These are phyloP conservation scores for Typhlichthys eigenmanni DNA, from an alignment of 2,797 vertebrate species.

Conservation along the genomic window DNA sequence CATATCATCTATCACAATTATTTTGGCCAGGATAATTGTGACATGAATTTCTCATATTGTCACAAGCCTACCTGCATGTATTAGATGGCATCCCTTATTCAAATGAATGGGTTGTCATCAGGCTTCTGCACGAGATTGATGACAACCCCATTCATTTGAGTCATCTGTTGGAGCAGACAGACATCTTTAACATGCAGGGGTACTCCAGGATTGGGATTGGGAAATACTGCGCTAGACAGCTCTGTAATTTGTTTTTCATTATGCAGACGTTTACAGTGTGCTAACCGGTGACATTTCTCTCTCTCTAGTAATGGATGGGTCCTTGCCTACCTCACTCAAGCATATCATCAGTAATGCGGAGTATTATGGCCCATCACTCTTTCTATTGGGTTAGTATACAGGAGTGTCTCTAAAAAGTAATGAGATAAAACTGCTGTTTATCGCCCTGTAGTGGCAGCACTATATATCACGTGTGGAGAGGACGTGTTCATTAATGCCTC, in stretches of 20 bases:
- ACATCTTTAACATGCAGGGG: no score
- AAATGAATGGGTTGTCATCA: no score
- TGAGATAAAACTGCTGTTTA: background rate
- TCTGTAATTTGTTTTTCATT: background rate
- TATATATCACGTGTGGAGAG: background rate
- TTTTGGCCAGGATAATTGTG: no score
- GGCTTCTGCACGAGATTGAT: no score
- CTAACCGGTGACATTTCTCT: constrained; percentile 27
- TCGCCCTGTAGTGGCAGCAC: background rate
- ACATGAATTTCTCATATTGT: no score
- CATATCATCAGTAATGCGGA: constrained; percentile 99
- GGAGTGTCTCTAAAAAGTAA: constrained; percentile 1
- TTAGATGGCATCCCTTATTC: no score
- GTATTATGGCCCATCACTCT: constrained; percentile 96
- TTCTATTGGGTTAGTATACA: constrained; percentile 87
- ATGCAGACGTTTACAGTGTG: constrained; percentile 7
- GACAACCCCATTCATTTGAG: no score
- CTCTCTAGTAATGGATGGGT: constrained; percentile 92
- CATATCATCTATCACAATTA: no score
- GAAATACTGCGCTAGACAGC: background rate
- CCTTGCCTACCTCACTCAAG: constrained; percentile 96
- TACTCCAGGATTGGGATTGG: no score
- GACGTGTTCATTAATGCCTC: background rate
- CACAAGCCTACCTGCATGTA: no score
- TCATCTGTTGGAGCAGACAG: no score